Evolutionary conservation across 2,797 vertebrate genomes (phyloP).

Genomic region (Myoxocephalus aenaeus): DNA sequence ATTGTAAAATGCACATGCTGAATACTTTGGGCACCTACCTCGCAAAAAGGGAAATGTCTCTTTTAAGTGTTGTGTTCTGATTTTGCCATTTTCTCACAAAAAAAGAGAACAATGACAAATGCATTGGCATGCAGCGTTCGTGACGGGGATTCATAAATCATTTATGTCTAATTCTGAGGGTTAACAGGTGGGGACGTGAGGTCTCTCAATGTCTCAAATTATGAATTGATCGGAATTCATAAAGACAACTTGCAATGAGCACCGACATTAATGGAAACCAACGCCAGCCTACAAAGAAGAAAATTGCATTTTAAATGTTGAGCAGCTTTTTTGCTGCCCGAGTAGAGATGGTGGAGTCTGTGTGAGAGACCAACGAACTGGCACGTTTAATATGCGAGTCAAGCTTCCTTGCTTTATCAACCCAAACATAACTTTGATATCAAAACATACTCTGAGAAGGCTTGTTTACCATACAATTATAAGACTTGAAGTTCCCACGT

Average conservation of each 20-base stretch:
- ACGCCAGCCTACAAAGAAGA: neutral
- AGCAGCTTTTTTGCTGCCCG: neutral
- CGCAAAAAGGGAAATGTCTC: neutral
- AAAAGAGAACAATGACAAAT: conserved; percentile 19
- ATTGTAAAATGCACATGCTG: neutral
- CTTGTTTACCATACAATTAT: conserved; percentile 48
- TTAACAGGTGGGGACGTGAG: conserved; percentile 37
- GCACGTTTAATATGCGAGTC: conserved; percentile 36
- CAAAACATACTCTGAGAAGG: conserved; percentile 27
- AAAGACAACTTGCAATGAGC: conserved; percentile 29
- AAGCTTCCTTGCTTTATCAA: conserved; percentile 21
- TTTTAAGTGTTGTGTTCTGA: neutral
- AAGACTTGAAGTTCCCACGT: conserved; percentile 22
- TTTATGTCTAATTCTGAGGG: conserved; percentile 42
- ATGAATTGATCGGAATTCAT: conserved; percentile 33
- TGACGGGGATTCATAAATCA: conserved; percentile 47
- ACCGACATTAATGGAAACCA: conserved; percentile 6
- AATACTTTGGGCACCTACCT: neutral
- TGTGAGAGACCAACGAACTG: neutral
- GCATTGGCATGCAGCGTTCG: conserved; percentile 27
- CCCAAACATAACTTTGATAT: conserved; percentile 42
- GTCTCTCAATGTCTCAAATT: conserved; percentile 26
- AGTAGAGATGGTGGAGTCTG: conserved; percentile 5
- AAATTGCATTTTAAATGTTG: neutral
- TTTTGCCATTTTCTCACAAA: conserved; percentile 20